Conservation (phyloP, 2,113 vertebrate genomes). For the Morphnarchus princeps region DNA sequence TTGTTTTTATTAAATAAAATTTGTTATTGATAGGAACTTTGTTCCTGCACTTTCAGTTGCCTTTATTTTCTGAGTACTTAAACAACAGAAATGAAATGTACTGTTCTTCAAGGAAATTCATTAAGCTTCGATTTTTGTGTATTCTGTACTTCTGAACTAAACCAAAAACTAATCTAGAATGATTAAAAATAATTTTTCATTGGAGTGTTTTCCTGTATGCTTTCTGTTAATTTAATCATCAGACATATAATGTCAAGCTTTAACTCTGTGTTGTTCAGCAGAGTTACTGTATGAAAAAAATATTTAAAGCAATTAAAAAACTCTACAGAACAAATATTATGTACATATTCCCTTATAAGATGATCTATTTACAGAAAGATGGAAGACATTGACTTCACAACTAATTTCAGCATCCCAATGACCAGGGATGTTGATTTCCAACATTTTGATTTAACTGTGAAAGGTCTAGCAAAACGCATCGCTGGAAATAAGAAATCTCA, state of each 20-base stretch:
- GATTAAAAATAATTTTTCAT: conserved; percentile 8
- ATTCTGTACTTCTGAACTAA: not conserved
- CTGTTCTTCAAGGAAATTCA: not conserved
- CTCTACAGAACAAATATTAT: not conserved
- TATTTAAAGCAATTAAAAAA: not conserved
- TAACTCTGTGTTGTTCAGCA: not conserved
- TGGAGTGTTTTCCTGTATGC: not conserved
- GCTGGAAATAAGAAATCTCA: not conserved
- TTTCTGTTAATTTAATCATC: conserved; percentile 42
- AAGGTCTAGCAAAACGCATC: not conserved
- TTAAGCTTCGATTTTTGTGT: not conserved
- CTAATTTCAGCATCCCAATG: not conserved
- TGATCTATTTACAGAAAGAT: not conserved
- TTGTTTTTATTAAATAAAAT: conserved; percentile 40
- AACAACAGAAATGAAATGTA: not conserved
- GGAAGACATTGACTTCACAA: not conserved
- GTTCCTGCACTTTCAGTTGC: not conserved
- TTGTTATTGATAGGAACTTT: conserved; percentile 1
- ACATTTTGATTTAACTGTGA: not conserved
- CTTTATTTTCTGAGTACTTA: conserved; percentile 28
- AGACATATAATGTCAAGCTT: not conserved
- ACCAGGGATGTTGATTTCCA: not conserved
- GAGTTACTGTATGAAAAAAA: not conserved
- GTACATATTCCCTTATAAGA: not conserved
- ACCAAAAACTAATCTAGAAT: conserved; percentile 17